These are phyloP conservation scores for Steromphala cineraria DNA, from an alignment of 2,888 invertebrate species.

Conservation along the genomic window DNA sequence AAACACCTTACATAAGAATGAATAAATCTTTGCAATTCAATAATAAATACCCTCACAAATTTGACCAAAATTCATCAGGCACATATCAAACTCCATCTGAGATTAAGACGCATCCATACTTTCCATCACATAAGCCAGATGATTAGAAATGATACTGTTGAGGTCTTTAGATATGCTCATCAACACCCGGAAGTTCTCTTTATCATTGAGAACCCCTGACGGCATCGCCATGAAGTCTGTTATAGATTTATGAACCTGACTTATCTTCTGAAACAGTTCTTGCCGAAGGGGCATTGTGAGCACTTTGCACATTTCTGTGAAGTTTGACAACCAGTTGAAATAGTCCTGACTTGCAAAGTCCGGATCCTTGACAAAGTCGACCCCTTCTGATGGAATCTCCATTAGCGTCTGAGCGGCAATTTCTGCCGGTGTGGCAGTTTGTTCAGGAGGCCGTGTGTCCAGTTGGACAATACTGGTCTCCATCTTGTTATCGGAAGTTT, in stretches of 20 bases:
- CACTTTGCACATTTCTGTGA: conserved; percentile 67
- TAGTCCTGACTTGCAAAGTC: conserved; percentile 71
- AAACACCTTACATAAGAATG: too few relatives aligned
- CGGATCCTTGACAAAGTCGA: conserved; percentile 66
- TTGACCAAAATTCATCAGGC: too few relatives aligned
- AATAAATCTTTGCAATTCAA: too few relatives aligned
- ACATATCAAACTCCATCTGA: too few relatives aligned
- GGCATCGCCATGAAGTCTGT: conserved; percentile 72
- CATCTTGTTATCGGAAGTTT: conserved; percentile 17
- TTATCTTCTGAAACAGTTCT: conserved; percentile 69
- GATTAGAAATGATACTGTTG: conserved; percentile 66
- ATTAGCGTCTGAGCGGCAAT: not conserved
- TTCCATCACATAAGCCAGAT: conserved; percentile 63
- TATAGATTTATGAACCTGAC: conserved; percentile 70
- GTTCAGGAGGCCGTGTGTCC: not conserved
- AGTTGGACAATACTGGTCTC: not conserved
- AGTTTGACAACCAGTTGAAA: conserved; percentile 71
- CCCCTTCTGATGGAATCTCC: not conserved
- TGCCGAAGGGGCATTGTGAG: conserved; percentile 67
- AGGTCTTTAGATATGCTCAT: conserved; percentile 71
- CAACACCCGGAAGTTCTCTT: conserved; percentile 68
- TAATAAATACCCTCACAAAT: too few relatives aligned
- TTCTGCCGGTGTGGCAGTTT: not conserved
- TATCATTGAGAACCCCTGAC: conserved; percentile 67
- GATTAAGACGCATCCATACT: conserved; percentile 43